phyloP scores from a whole-genome alignment of 2,888 invertebrate species.

The Parnassius smintheus region DNA sequence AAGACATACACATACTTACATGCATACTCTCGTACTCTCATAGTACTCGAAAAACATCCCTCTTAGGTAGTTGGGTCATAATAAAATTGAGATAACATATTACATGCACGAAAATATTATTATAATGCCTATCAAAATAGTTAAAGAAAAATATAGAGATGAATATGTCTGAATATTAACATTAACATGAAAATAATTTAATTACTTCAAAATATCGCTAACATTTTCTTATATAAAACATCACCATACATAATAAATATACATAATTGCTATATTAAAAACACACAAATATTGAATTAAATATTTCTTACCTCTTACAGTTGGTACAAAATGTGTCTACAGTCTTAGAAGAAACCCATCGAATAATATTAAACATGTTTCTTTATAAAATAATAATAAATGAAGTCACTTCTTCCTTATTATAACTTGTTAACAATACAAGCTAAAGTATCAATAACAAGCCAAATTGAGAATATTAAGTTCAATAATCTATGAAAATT shows the following conservation, averaged over 20 bases:
- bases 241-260: background rate
- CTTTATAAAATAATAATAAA: background rate
- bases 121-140: too few relatives aligned
- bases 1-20: too few relatives aligned
- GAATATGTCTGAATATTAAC: too few relatives aligned
- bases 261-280: background rate
- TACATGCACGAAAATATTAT: too few relatives aligned
- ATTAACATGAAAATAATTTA: too few relatives aligned
- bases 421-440: background rate
- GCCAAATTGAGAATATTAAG: background rate
- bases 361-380: conserved; percentile 13
- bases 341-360: conserved; percentile 1
- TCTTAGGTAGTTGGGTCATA: too few relatives aligned
- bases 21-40: too few relatives aligned
- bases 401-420: background rate
- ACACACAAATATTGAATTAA: background rate
- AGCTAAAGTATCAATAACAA: conserved; percentile 5
- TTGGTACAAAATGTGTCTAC: conserved; percentile 37
- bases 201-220: too few relatives aligned
- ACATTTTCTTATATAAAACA: too few relatives aligned
- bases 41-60: too few relatives aligned
- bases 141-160: too few relatives aligned
- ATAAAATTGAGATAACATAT: too few relatives aligned
- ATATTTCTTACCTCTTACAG: conserved; percentile 46
- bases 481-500: conserved; percentile 1